These are phyloP conservation scores for Dascillus cervinus DNA, from an alignment of 2,888 invertebrate species.

Conservation along the genomic window DNA sequence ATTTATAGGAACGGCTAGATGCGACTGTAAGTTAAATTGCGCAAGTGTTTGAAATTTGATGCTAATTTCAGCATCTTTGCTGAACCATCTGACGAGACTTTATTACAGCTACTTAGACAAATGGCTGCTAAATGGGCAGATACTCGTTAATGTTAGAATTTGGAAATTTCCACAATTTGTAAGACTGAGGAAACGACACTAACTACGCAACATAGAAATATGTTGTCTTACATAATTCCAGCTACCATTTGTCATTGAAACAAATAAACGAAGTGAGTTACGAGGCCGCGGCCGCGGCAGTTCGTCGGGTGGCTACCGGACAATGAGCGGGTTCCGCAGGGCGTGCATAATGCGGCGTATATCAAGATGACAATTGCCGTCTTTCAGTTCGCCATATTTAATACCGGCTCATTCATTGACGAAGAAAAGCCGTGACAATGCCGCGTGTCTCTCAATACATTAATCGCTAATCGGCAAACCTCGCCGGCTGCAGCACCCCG, in stretches of 20 bases:
- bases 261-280: conserved; percentile 10
- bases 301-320: conserved; percentile 24
- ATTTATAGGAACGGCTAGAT: too few species aligned
- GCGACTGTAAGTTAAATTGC: conserved; percentile 14
- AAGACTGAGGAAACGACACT: conserved; percentile 19
- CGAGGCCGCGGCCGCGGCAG: conserved; percentile 14
- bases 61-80: conserved; percentile 27
- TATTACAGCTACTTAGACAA: conserved; percentile 38
- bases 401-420: conserved; percentile 36
- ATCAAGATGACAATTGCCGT: conserved; percentile 38
- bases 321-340: conserved; percentile 24
- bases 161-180: conserved; percentile 32
- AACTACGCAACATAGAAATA: conserved; percentile 18
- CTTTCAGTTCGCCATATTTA: conserved; percentile 37
- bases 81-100: conserved; percentile 32
- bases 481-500: conserved; percentile 31
- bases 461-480: conserved; percentile 40
- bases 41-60: conserved; percentile 21
- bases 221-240: conserved; percentile 16
- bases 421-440: conserved; percentile 29
- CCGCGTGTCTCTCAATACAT: conserved; percentile 35
- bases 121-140: conserved; percentile 35
- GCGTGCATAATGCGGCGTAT: conserved; percentile 38
- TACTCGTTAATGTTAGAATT: conserved; percentile 26
- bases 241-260: conserved; percentile 11